Conservation (phyloP, 2,888 invertebrate species). For the Conomelus anceps region DNA sequence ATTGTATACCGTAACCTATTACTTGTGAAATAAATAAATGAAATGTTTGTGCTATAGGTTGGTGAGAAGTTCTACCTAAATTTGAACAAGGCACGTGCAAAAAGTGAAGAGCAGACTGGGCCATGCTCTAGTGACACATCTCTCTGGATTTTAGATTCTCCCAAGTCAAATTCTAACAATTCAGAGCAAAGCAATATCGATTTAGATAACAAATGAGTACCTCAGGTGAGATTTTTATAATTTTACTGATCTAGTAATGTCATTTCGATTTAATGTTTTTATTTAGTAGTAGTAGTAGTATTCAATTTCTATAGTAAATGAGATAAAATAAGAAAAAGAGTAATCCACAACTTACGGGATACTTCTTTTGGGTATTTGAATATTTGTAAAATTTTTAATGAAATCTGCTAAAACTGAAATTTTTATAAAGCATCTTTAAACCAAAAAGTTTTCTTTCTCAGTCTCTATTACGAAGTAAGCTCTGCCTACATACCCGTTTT, state of each 20-base stretch:
- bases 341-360: too few relatives aligned
- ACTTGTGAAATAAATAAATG: not conserved
- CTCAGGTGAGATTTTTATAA: not conserved
- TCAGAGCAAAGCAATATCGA: not conserved
- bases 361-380: too few relatives aligned
- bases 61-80: not conserved
- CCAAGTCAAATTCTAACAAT: not conserved
- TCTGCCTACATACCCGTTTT: too few relatives aligned
- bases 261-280: not conserved
- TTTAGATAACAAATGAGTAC: not conserved
- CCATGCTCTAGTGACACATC: not conserved
- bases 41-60: not conserved
- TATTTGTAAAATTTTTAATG: too few relatives aligned
- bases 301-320: too few relatives aligned
- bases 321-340: too few relatives aligned
- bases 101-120: not conserved
- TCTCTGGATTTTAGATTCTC: not conserved
- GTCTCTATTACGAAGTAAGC: too few relatives aligned
- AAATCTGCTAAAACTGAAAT: too few relatives aligned
- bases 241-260: not conserved
- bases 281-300: too few relatives aligned
- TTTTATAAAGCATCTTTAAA: too few relatives aligned
- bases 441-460: too few relatives aligned
- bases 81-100: not conserved
- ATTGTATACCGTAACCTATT: not conserved